Base-by-base conservation (phyloP, 2,113 vertebrate genomes). In the Actenoides hombroni region DNA sequence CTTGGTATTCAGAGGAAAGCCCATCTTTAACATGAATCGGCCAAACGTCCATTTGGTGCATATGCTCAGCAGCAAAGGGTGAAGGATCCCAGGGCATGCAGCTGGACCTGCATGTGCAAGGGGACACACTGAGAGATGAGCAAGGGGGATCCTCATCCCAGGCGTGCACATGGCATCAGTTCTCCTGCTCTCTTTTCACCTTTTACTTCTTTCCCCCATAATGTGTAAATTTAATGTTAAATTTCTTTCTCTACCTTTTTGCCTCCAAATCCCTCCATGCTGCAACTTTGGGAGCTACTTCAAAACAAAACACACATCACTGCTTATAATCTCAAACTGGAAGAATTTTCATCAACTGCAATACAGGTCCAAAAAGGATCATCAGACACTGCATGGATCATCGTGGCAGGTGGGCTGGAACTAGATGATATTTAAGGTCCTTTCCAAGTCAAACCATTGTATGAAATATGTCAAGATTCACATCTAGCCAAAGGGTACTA, bases 141-240 rank as follows among this genome's bases (percentile, higher is more conserved):
- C 33, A 68, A 37, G 13, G 39, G n/a, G 37, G 24, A 81, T 10
- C 57, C 19, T 64, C 19, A 1, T 53, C 49, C 49, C 26, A 13
- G 5, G 1, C 29, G 28, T 0, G 0, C 16, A 61, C 3, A 7
- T 4, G 24, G 57, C 8, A 71, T 51, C 75, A 59, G 17, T 4
- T 54, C 49, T 70, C 57, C 16, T 67, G 7, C 69, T 57, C 40
- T 54, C 40, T 29, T 63, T 29, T 24, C 17, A 64, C 20, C 25
- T 49, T 33, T 13, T 35, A 13, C 8, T 48, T 56, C 42, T 31
- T 60, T 31, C 16, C n/a, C 19, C 9, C 1, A 74, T 39, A 25
- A 53, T 11, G 8, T 28, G 11, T 44, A 46, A 33, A 78, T 31
- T 44, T 44, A 76, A 83, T 29, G 35, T 49, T 53, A 85, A 6